Evolutionary conservation across 1,140 invertebrate genomes (phyloP).

Genomic region (Brachionus paranguensis): DNA sequence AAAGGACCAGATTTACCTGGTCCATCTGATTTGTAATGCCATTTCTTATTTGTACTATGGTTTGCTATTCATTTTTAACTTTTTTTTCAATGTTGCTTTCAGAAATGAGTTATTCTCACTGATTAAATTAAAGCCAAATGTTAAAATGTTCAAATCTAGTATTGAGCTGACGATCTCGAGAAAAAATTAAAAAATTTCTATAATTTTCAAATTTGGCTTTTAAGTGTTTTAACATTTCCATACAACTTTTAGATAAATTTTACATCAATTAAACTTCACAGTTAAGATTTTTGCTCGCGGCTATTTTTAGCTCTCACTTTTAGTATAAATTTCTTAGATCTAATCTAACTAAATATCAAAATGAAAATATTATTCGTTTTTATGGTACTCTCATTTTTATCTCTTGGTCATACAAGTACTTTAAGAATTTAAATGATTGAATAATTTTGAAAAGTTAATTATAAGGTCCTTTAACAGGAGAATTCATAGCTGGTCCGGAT

Average conservation of each 20-base stretch:
- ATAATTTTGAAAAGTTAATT: too few species aligned
- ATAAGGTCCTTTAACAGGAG: not conserved
- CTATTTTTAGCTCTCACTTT: not conserved
- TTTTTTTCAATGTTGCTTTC: slow-evolving; percentile 7
- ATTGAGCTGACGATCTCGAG: not conserved
- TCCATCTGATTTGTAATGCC: not conserved
- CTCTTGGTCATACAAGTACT: not conserved
- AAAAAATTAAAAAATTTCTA: not conserved
- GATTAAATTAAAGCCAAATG: not conserved
- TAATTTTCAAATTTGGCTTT: not conserved
- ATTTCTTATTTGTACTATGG: not conserved
- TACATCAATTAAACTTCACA: too few species aligned
- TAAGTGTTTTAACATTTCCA: not conserved
- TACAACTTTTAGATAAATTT: not conserved
- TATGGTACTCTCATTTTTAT: not conserved
- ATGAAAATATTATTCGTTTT: not conserved
- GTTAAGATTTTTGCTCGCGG: too few species aligned
- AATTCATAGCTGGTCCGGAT: not conserved
- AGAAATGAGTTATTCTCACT: not conserved
- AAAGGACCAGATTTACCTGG: not conserved
- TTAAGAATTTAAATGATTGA: too few species aligned
- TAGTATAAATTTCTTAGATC: not conserved
- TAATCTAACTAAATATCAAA: not conserved
- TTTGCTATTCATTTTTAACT: not conserved
- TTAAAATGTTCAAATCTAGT: not conserved